A percentile compares a stretch with the other conserved stretches of the same genome.
phyloP scores from a whole-genome alignment of 2,797 vertebrate genomes.

The Pseudochirops cupreus region DNA sequence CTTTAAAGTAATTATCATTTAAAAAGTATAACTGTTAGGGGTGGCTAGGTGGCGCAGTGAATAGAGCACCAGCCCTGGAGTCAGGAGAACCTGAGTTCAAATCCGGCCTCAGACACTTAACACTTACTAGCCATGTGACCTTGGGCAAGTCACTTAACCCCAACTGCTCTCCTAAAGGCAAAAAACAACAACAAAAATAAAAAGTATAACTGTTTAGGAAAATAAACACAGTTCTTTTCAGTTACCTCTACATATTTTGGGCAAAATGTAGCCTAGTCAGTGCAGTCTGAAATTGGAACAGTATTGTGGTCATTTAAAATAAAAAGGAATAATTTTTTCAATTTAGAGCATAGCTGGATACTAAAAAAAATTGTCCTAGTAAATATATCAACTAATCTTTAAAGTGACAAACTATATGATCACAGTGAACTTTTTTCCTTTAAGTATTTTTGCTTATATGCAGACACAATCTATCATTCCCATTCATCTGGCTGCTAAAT shows the following conservation, averaged over 20 bases:
- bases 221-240: slow-evolving; percentile 1
- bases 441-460: not conserved
- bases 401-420: not conserved
- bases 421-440: not conserved
- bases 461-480: slow-evolving; percentile 77
- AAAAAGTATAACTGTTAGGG: not conserved
- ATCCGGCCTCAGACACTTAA: no score
- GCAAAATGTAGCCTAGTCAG: slow-evolving; percentile 17
- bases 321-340: slow-evolving; percentile 31
- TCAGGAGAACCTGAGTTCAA: no score
- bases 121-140: no score
- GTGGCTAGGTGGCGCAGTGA: no score
- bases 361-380: not conserved
- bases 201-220: not conserved
- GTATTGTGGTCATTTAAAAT: slow-evolving; percentile 31
- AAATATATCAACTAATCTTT: not conserved
- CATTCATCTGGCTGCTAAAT: slow-evolving; percentile 85
- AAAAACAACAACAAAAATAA: no score
- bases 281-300: slow-evolving; percentile 3
- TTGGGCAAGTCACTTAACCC: no score
- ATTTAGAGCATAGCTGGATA: not conserved
- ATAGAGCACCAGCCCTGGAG: no score
- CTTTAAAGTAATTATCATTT: slow-evolving; percentile 4
- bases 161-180: no score
- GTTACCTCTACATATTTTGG: slow-evolving; percentile 3